Conservation (phyloP, 2,888 invertebrate genomes). For the Neoascia interrupta region DNA sequence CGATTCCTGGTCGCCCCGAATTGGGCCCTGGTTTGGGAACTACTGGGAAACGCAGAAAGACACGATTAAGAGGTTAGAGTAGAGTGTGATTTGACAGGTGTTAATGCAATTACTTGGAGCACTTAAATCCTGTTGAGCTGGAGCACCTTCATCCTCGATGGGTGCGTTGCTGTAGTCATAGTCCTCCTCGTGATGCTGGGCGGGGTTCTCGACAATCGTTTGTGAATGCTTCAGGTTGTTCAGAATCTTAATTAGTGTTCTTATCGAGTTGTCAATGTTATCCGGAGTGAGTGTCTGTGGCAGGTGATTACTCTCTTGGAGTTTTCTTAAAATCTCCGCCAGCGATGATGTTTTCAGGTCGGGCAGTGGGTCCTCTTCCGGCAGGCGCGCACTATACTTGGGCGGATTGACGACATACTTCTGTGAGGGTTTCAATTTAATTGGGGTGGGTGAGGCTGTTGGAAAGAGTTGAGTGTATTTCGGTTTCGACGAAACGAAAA, state of each 20-base stretch:
- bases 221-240: conserved; percentile 83
- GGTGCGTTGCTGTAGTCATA: conserved; percentile 75
- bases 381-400: conserved; percentile 36
- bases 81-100: conserved; percentile 33
- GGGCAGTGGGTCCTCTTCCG: conserved; percentile 74
- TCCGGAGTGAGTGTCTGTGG: conserved; percentile 88
- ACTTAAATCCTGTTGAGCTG: conserved; percentile 63
- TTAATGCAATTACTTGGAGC: conserved; percentile 62
- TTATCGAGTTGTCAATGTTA: conserved; percentile 89
- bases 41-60: conserved; percentile 19
- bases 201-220: conserved; percentile 76
- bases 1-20: conserved; percentile 84
- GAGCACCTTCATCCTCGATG: conserved; percentile 71
- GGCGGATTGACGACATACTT: conserved; percentile 70
- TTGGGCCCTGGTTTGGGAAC: conserved; percentile 82
- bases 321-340: conserved; percentile 84
- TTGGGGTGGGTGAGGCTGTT: conserved; percentile 62
- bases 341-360: conserved; percentile 80
- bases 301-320: conserved; percentile 87
- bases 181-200: conserved; percentile 77
- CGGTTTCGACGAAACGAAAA: conserved; percentile 58
- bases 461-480: conserved; percentile 60
- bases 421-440: conserved; percentile 74
- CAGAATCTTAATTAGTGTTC: conserved; percentile 87
- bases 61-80: neutral